A percentile compares a stretch with the other conserved stretches of the same genome.
Conservation (phyloP, 2,797 vertebrate species). For the Rhabdomys pumilio region DNA sequence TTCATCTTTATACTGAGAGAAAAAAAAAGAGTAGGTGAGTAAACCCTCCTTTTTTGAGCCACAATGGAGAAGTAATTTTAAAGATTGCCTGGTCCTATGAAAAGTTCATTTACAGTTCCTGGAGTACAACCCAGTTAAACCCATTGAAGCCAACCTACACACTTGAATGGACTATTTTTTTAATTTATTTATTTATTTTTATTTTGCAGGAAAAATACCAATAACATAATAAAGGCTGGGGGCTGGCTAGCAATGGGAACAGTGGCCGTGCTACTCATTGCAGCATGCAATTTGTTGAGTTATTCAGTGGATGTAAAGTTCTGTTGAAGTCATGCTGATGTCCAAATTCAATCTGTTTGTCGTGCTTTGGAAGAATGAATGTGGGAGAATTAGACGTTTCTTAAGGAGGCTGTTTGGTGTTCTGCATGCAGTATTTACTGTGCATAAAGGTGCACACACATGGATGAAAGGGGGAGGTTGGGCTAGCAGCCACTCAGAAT, state of each 20-base stretch:
- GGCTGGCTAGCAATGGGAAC: neutral
- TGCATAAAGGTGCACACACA: neutral
- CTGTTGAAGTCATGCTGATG: slow-evolving; percentile 49
- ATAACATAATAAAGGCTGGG: slow-evolving; percentile 53
- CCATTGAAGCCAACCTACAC: slow-evolving; percentile 39
- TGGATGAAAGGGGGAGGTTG: neutral
- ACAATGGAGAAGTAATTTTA: slow-evolving; percentile 61
- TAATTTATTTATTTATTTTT: slow-evolving; percentile 51
- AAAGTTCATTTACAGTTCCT: slow-evolving; percentile 66
- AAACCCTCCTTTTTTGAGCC: neutral
- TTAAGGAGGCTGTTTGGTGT: slow-evolving; percentile 42
- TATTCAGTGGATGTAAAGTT: slow-evolving; percentile 53
- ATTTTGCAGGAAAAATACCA: slow-evolving; percentile 53
- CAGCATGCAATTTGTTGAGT: slow-evolving; percentile 21
- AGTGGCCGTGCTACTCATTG: neutral
- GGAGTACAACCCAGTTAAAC: neutral
- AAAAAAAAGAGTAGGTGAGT: slow-evolving; percentile 19
- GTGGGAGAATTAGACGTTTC: slow-evolving; percentile 31
- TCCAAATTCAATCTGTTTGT: slow-evolving; percentile 54
- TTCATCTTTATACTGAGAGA: neutral
- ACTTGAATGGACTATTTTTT: slow-evolving; percentile 66
- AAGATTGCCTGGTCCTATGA: slow-evolving; percentile 48
- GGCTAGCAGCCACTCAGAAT: neutral
- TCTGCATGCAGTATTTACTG: slow-evolving; percentile 2
- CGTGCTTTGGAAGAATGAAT: neutral